Conservation (phyloP, 64 coral and sea anemone genomes). For the Cladopsammia gracilis region DNA sequence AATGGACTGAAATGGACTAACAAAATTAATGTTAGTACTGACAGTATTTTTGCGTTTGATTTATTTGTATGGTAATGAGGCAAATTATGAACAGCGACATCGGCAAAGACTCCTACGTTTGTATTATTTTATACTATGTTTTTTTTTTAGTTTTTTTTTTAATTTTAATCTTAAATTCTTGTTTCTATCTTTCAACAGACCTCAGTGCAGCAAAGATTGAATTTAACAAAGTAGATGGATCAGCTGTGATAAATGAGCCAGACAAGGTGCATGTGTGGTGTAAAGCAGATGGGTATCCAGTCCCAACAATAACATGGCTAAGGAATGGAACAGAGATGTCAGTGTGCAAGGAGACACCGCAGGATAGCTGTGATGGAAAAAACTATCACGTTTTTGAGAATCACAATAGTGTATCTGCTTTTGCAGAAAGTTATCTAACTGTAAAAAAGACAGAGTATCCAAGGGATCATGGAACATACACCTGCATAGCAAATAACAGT, state of each 20-base stretch:
- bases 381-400: not conserved
- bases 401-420: not conserved
- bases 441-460: not conserved
- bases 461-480: constrained; percentile 32
- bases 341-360: not conserved
- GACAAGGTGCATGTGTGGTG: not conserved
- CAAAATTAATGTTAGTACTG: too few relatives aligned
- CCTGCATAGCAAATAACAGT: constrained; percentile 9
- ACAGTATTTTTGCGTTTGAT: too few relatives aligned
- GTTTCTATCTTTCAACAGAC: not conserved
- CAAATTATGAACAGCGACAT: too few relatives aligned
- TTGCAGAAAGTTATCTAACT: not conserved
- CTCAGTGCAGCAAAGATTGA: not conserved
- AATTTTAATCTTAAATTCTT: not conserved
- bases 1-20: too few relatives aligned
- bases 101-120: not conserved
- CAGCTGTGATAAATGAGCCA: not conserved
- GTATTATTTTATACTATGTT: not conserved
- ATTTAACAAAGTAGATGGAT: not conserved
- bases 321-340: constrained; percentile 11
- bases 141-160: not conserved
- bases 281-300: constrained; percentile 4
- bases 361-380: not conserved
- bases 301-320: constrained; percentile 22
- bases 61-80: too few relatives aligned